phyloP scores from a whole-genome alignment of 2,797 vertebrate species.

The Capromys pilorides region DNA sequence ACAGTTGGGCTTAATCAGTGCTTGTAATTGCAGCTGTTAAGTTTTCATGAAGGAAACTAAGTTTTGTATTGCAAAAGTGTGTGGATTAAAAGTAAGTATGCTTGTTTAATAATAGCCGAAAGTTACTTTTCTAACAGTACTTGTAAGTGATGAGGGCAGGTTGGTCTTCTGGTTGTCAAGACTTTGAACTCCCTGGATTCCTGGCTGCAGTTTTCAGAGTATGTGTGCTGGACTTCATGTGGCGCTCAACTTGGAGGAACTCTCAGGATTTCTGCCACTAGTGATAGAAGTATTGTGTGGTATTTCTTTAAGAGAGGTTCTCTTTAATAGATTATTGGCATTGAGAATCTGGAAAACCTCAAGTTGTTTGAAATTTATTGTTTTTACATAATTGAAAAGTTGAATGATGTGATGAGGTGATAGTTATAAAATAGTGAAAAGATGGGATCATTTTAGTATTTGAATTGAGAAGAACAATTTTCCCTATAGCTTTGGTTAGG shows the following conservation, averaged over 20 bases:
- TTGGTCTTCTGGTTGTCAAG: background rate
- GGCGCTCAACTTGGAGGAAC: background rate
- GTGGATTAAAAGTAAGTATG: slow-evolving; percentile 17
- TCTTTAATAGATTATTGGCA: slow-evolving; percentile 10
- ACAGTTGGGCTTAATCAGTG: background rate
- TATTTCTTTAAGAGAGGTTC: slow-evolving; percentile 25
- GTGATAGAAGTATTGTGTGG: too few species aligned
- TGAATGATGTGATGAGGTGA: background rate
- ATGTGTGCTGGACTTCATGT: background rate
- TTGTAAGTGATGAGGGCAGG: background rate
- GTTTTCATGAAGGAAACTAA: slow-evolving; percentile 35
- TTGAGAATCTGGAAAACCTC: background rate
- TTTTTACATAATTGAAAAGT: background rate
- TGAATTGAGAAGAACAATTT: background rate
- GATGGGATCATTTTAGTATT: background rate
- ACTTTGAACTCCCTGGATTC: background rate
- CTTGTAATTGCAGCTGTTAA: slow-evolving; percentile 39
- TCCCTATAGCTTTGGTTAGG: background rate
- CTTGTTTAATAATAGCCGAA: background rate
- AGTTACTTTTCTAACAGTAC: background rate
- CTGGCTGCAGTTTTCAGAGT: background rate
- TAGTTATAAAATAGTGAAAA: slow-evolving; percentile 13
- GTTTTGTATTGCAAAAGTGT: background rate
- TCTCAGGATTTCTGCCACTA: background rate
- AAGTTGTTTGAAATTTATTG: background rate